Base-by-base conservation (phyloP, 1,140 invertebrate species). In the Bombus vancouverensis region DNA sequence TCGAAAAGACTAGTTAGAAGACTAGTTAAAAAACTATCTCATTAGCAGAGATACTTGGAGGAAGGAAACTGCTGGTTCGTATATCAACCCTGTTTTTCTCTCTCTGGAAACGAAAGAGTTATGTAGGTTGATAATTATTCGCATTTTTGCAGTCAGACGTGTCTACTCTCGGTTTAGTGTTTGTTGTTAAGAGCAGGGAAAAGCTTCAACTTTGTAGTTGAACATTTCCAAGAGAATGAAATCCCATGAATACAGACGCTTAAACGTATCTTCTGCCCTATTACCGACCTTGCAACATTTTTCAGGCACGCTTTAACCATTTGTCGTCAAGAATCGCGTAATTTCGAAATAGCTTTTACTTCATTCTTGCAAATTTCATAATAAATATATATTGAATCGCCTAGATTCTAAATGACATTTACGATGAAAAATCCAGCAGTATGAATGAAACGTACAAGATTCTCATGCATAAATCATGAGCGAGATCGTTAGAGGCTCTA, bases 381-480 rank as follows among this genome's bases (percentile, higher is more conserved):
- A 44, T 0, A n/a, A 73, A 32, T 44, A 44, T 47, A 73, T 44
- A 73, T 73, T 32, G 15, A 47, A 73, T 44, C 22, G 1, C 15
- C 2, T 66, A 15, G 32, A 62, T n/a, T 6, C 70, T 2, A 28
- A 12, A 22, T 71, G 25, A 42, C 25, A 3, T 73, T 66, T 9
- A 1, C n/a, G 13, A 32, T 15, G n/a, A 73, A 44, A 73, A 8
- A 44, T 34, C 9, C 34, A 22, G 53, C 44, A 25, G 53, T 34
- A 25, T 22, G 44, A 53, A 34, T 47, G 47, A 47, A 53, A 68
- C 42, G 42, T 13, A 5, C 10, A 28, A 13, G 42, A 5, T 42
- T 15, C 9, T n/a, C 44, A 53, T 80, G 65, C 44, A 80, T 80
- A 70, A 80, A 53, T 44, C 78, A 80, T 70, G 65, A 47, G 32